These are phyloP conservation scores for Drosophila azteca DNA, from an alignment of 1,140 invertebrate genomes.

Conservation along the genomic window DNA sequence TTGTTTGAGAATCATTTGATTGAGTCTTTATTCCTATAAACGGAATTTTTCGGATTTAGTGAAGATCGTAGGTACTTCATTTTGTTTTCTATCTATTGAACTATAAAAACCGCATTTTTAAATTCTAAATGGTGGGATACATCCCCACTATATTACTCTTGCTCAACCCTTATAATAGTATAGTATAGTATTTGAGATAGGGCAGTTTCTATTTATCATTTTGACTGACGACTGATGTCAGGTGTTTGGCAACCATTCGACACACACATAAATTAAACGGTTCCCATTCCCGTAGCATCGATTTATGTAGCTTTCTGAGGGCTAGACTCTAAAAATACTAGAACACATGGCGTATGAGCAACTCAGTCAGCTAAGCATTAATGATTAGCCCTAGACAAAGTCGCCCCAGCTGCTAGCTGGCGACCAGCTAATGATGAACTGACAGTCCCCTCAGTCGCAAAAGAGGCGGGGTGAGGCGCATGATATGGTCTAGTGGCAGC, in stretches of 20 bases:
- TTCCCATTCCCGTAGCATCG: slow-evolving; percentile 12
- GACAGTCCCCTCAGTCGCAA: slow-evolving; percentile 25
- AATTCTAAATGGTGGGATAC: too few species aligned
- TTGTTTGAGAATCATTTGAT: too few species aligned
- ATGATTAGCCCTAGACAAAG: slow-evolving; percentile 61
- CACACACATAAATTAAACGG: slow-evolving; percentile 53
- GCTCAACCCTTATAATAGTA: neutral
- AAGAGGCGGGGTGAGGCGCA: neutral
- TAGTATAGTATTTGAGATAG: slow-evolving; percentile 36
- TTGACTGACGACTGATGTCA: slow-evolving; percentile 58
- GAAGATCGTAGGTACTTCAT: neutral
- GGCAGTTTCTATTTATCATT: slow-evolving; percentile 33
- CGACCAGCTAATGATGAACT: slow-evolving; percentile 55
- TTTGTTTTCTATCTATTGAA: too few species aligned
- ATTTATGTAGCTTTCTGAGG: slow-evolving; percentile 33
- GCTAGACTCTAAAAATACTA: slow-evolving; percentile 16
- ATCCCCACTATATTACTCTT: neutral
- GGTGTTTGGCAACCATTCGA: slow-evolving; percentile 63
- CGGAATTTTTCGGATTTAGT: neutral
- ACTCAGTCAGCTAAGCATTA: slow-evolving; percentile 57
- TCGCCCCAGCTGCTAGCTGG: slow-evolving; percentile 26
- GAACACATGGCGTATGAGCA: slow-evolving; percentile 66
- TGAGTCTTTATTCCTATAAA: neutral
- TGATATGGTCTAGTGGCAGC: slow-evolving; percentile 44
- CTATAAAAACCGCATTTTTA: too few species aligned